These are phyloP conservation scores for Octodonta nipae DNA, from an alignment of 2,888 invertebrate genomes.

Conservation along the genomic window DNA sequence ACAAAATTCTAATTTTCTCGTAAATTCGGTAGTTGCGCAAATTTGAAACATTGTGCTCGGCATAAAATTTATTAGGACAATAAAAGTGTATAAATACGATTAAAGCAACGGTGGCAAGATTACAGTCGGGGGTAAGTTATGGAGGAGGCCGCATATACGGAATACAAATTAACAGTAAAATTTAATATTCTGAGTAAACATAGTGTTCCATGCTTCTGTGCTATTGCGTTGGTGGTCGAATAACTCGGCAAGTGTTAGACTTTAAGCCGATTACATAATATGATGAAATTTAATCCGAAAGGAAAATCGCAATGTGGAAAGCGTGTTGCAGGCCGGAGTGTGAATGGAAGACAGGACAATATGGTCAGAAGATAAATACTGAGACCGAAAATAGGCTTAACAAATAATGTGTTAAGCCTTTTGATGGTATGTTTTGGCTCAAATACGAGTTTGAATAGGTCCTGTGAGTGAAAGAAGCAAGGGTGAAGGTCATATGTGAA, in stretches of 20 bases:
- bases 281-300: constrained; percentile 18
- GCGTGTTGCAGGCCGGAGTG: too few species aligned
- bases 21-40: constrained; percentile 1
- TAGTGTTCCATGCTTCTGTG: too few species aligned
- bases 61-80: constrained; percentile 13
- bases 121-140: constrained; percentile 20
- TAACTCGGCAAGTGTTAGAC: constrained; percentile 24
- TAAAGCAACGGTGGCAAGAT: constrained; percentile 18
- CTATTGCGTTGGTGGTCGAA: constrained; percentile 21
- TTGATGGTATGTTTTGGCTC: too few species aligned
- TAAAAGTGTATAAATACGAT: constrained; percentile 17
- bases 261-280: constrained; percentile 24
- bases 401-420: too few species aligned
- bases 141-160: constrained; percentile 8
- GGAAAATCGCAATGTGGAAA: constrained; percentile 12
- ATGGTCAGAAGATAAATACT: too few species aligned
- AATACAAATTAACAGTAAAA: constrained; percentile 29
- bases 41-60: constrained; percentile 2
- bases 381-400: too few species aligned
- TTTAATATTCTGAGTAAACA: constrained; percentile 28
- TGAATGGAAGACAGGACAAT: too few species aligned
- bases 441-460: too few species aligned
- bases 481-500: too few species aligned
- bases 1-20: constrained; percentile 1
- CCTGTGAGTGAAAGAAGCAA: too few species aligned